Evolutionary conservation across 2,888 invertebrate genomes (phyloP).

Genomic region (Trimorus sp.): DNA sequence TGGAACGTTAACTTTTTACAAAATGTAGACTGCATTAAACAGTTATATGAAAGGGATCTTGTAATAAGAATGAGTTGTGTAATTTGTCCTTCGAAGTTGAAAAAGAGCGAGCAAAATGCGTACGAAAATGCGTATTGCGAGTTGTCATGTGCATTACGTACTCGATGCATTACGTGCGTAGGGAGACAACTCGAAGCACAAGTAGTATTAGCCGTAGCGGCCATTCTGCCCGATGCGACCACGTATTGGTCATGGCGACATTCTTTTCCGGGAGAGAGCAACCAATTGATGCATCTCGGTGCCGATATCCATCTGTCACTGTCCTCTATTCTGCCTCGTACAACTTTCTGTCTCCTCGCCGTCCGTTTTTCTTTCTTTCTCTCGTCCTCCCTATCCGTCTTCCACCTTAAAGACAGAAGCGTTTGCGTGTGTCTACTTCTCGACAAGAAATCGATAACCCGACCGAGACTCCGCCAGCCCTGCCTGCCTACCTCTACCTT

Average conservation of each 20-base stretch:
- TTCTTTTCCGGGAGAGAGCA: constrained; percentile 81
- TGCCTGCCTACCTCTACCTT: constrained; percentile 51
- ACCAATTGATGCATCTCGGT: constrained; percentile 82
- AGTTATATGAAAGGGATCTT: constrained; percentile 12
- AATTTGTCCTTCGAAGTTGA: constrained; percentile 62
- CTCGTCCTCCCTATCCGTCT: constrained; percentile 61
- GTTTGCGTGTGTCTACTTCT: constrained; percentile 63
- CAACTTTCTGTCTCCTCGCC: constrained; percentile 68
- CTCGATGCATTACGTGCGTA: constrained; percentile 50
- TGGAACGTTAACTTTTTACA: constrained; percentile 4
- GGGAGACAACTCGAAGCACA: constrained; percentile 56
- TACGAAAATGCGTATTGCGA: constrained; percentile 54
- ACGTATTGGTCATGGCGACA: constrained; percentile 80
- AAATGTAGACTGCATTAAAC: constrained; percentile 14
- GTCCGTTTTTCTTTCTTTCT: constrained; percentile 61
- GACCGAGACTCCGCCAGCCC: constrained; percentile 56
- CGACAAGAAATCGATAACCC: constrained; percentile 66
- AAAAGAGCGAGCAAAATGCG: constrained; percentile 49
- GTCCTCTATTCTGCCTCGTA: constrained; percentile 72
- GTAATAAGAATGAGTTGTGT: constrained; percentile 56
- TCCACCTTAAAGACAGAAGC: constrained; percentile 64
- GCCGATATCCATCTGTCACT: constrained; percentile 82
- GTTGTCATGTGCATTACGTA: constrained; percentile 49
- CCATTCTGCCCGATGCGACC: constrained; percentile 79
- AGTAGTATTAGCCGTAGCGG: constrained; percentile 71